phyloP scores from a whole-genome alignment of 2,888 invertebrate genomes.

The Carabus problematicus region DNA sequence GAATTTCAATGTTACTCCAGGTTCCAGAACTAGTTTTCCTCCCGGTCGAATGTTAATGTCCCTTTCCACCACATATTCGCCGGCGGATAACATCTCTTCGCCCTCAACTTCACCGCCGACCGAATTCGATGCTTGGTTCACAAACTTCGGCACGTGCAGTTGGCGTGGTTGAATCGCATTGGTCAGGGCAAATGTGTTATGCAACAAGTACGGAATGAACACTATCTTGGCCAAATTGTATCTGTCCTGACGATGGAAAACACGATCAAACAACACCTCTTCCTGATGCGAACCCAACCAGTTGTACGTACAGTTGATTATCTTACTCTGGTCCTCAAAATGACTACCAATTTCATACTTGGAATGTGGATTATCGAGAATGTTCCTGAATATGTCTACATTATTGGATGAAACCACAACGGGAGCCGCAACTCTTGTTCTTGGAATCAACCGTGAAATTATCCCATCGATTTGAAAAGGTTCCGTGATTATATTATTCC shows the following conservation, averaged over 20 bases:
- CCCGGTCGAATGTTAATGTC: constrained; percentile 95
- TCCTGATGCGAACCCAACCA: constrained; percentile 86
- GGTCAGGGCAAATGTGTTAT: constrained; percentile 88
- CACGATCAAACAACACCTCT: constrained; percentile 73
- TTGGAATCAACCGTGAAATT: constrained; percentile 78
- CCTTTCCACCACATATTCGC: constrained; percentile 88
- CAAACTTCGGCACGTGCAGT: constrained; percentile 80
- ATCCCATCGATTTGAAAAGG: constrained; percentile 77
- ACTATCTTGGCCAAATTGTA: constrained; percentile 93
- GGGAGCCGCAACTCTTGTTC: constrained; percentile 92
- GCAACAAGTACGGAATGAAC: constrained; percentile 89
- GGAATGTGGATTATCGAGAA: constrained; percentile 88
- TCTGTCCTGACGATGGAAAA: constrained; percentile 87
- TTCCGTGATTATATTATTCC: constrained; percentile 85
- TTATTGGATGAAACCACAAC: constrained; percentile 92
- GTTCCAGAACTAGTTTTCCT: constrained; percentile 86
- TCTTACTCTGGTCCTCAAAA: constrained; percentile 90
- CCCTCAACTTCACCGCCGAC: constrained; percentile 95
- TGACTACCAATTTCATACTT: constrained; percentile 96
- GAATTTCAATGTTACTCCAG: constrained; percentile 89
- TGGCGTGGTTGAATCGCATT: constrained; percentile 80
- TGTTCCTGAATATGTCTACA: constrained; percentile 87
- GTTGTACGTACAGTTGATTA: constrained; percentile 92
- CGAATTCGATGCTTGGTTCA: constrained; percentile 67
- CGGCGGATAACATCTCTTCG: constrained; percentile 79